Conservation (phyloP, 2,797 vertebrate genomes). For the Tiaroga cobitis region DNA sequence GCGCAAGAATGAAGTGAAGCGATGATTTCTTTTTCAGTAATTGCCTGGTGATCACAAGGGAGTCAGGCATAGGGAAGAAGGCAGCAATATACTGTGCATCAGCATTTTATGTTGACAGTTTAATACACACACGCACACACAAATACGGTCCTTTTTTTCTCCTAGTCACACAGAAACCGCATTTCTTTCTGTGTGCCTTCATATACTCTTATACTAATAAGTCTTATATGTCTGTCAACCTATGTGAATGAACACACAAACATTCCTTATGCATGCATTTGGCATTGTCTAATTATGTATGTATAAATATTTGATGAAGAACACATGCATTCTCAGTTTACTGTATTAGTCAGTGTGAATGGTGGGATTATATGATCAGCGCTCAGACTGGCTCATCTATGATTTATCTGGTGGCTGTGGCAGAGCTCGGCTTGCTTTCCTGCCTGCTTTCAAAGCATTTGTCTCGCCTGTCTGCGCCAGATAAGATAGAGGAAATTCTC, state of each 20-base stretch:
- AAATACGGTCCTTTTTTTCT: background rate
- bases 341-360: conserved; percentile 70
- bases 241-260: conserved; percentile 54
- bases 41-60: conserved; percentile 87
- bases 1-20: conserved; percentile 79
- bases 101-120: conserved; percentile 72
- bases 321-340: conserved; percentile 71
- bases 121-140: conserved; percentile 59
- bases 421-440: conserved; percentile 63
- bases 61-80: conserved; percentile 69
- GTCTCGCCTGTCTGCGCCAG: conserved; percentile 69
- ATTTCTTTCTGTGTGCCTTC: background rate
- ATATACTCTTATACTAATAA: background rate
- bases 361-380: conserved; percentile 75
- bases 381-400: conserved; percentile 76
- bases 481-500: conserved; percentile 70
- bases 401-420: conserved; percentile 76
- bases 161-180: background rate
- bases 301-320: conserved; percentile 79
- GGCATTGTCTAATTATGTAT: conserved; percentile 72
- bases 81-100: conserved; percentile 80
- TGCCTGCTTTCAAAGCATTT: conserved; percentile 67
- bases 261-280: conserved; percentile 61
- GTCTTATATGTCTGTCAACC: background rate
- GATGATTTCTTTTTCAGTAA: conserved; percentile 80